A percentile compares a stretch with the other conserved stretches of the same genome.
Conservation (phyloP, 2,888 invertebrate species). For the Watsonalla binaria region DNA sequence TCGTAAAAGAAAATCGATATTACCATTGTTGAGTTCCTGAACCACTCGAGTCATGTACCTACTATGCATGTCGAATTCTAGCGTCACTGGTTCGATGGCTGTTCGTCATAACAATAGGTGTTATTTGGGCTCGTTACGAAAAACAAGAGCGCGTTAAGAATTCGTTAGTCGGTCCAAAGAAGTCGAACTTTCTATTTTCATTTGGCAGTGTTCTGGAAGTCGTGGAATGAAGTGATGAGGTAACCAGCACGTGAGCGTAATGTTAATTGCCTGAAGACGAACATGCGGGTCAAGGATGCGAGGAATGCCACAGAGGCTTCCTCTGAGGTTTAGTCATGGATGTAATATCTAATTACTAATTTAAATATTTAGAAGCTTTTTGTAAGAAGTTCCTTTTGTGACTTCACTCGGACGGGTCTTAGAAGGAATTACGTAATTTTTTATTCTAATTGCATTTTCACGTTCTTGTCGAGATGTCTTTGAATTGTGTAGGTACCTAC, state of each 20-base stretch:
- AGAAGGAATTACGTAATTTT: not conserved
- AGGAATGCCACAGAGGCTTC: slow-evolving; percentile 7
- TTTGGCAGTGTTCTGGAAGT: slow-evolving; percentile 11
- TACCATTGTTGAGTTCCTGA: slow-evolving; percentile 33
- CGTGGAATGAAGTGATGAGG: slow-evolving; percentile 26
- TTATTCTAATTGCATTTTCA: not conserved
- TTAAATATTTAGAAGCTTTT: not conserved
- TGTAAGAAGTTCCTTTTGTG: not conserved
- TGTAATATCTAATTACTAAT: slow-evolving; percentile 5
- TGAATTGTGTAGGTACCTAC: not conserved
- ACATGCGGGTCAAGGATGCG: slow-evolving; percentile 35
- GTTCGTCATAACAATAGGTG: slow-evolving; percentile 14
- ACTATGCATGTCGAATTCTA: slow-evolving; percentile 4
- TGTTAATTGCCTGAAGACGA: slow-evolving; percentile 27
- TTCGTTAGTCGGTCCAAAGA: slow-evolving; percentile 6
- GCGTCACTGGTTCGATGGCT: slow-evolving; percentile 17
- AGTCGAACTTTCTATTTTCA: slow-evolving; percentile 10
- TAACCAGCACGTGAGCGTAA: slow-evolving; percentile 32
- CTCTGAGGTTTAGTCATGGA: slow-evolving; percentile 5
- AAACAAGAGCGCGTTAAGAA: slow-evolving; percentile 15
- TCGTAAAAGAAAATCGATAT: slow-evolving; percentile 34
- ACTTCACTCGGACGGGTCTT: not conserved
- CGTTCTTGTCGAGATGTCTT: not conserved
- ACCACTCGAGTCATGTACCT: slow-evolving; percentile 8
- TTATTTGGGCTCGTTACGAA: slow-evolving; percentile 20